Evolutionary conservation across 2,113 vertebrate species (phyloP), one percentile per base, ranked within the genome.

Genomic region (Xenopus borealis): DNA sequence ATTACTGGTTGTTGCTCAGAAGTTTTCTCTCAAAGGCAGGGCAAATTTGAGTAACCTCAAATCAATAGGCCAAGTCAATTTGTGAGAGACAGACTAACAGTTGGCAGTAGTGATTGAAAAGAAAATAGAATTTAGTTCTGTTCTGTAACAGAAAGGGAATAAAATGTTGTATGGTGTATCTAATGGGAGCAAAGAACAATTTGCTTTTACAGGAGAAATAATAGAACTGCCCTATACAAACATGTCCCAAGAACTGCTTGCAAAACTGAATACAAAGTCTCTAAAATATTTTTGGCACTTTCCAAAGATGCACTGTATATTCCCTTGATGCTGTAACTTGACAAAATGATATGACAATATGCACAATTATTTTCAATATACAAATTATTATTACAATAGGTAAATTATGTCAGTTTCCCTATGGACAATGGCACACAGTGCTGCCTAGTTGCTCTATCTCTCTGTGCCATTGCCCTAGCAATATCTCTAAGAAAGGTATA

Each of bases 111-210:
- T 46, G 45, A 68, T 46, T 62, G 65, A 75, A 59, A 68, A 61
- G 57, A 68, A 75, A 69, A 67, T 75, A 64, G 57, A 47, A 67
- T 75, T 75, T 67, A 44, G 55, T 47, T 66, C 52, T 47, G 20
- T 75, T 75, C 64, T 67, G 46, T 75, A 44, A 47, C 55, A 67
- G 64, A 66, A 20, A 46, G 33, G 52, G 57, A 18, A 5, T 23
- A 67, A 27, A 27, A 27, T 27, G 23, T 27, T 3, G 1, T 27
- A 69, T 52, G 23, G 62, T 16, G 53, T 53, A 64, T 6, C 71
- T 66, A 44, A 64, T 57, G 12, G 62, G 17, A 57, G 44, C 53
- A 73, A 7, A 46, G 40, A 66, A 23, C 52, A 23, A 66, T 66
- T 66, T 66, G 44, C 40, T 66, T 33, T 33, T 16, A 18, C 18